phyloP scores from a whole-genome alignment of 2,888 invertebrate genomes.

The Pyrrhia umbra region DNA sequence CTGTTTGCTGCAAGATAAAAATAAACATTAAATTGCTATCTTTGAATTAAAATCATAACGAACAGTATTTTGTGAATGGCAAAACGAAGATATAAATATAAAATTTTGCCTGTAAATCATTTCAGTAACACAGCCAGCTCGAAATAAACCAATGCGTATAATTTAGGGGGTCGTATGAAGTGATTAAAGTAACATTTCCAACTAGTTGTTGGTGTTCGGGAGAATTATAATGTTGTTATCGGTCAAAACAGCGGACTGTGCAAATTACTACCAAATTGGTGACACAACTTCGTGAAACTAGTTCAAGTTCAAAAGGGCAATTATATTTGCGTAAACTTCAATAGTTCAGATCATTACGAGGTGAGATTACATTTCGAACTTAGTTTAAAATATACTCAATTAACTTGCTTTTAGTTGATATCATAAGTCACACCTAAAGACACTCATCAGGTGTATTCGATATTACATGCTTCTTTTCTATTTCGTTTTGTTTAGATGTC shows the following conservation, averaged over 20 bases:
- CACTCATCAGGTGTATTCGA: too few relatives aligned
- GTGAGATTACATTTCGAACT: slow-evolving; percentile 35
- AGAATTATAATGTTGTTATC: slow-evolving; percentile 86
- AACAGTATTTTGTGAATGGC: slow-evolving; percentile 13
- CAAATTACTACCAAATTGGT: slow-evolving; percentile 58
- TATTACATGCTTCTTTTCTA: too few relatives aligned
- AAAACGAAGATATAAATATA: slow-evolving; percentile 67
- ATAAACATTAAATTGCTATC: slow-evolving; percentile 3
- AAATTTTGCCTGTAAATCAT: slow-evolving; percentile 80
- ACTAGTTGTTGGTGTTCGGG: slow-evolving; percentile 75
- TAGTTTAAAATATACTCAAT: slow-evolving; percentile 12
- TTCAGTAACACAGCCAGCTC: slow-evolving; percentile 73
- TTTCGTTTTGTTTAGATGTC: neutral
- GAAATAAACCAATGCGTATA: slow-evolving; percentile 81
- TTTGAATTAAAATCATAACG: slow-evolving; percentile 14
- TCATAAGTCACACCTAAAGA: neutral
- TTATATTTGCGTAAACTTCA: slow-evolving; percentile 47
- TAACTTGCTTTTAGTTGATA: neutral
- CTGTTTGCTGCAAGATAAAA: neutral
- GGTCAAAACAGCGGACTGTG: slow-evolving; percentile 70
- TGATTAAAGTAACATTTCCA: slow-evolving; percentile 88
- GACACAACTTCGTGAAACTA: slow-evolving; percentile 49
- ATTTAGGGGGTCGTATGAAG: slow-evolving; percentile 84
- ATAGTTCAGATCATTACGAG: slow-evolving; percentile 42
- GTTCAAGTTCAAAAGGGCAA: slow-evolving; percentile 51